Conservation (phyloP, 2,888 invertebrate genomes). For the Ptychoptera albimana region DNA sequence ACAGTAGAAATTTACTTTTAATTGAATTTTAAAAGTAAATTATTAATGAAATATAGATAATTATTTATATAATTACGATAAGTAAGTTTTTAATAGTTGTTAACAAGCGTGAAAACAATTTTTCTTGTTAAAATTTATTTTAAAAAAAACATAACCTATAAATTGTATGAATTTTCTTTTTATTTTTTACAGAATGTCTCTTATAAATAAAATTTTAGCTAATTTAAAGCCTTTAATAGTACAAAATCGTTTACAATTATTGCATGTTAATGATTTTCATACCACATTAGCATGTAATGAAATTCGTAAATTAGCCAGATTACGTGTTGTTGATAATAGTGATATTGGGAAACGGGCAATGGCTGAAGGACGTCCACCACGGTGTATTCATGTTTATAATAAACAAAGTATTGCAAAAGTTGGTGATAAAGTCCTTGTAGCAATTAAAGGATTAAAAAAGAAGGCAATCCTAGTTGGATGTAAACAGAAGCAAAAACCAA, state of each 20-base stretch:
- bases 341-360: slow-evolving; percentile 88
- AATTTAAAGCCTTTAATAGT: not conserved
- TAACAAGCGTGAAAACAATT: no score
- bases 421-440: slow-evolving; percentile 81
- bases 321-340: slow-evolving; percentile 94
- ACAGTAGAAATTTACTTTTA: no score
- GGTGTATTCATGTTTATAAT: slow-evolving; percentile 87
- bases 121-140: no score
- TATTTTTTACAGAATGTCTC: no score
- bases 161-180: no score
- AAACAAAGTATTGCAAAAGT: slow-evolving; percentile 44
- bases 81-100: no score
- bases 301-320: slow-evolving; percentile 55
- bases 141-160: no score
- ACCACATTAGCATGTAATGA: slow-evolving; percentile 42
- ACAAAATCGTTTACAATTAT: slow-evolving; percentile 15
- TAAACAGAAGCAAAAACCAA: slow-evolving; percentile 62
- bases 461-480: slow-evolving; percentile 82
- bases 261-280: slow-evolving; percentile 30
- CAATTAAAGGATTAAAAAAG: slow-evolving; percentile 90
- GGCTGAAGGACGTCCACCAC: slow-evolving; percentile 86
- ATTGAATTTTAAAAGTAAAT: no score
- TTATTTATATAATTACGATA: no score
- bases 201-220: no score
- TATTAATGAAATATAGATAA: no score